phyloP scores from a whole-genome alignment of 2,113 vertebrate genomes.

The Columbina picui region DNA sequence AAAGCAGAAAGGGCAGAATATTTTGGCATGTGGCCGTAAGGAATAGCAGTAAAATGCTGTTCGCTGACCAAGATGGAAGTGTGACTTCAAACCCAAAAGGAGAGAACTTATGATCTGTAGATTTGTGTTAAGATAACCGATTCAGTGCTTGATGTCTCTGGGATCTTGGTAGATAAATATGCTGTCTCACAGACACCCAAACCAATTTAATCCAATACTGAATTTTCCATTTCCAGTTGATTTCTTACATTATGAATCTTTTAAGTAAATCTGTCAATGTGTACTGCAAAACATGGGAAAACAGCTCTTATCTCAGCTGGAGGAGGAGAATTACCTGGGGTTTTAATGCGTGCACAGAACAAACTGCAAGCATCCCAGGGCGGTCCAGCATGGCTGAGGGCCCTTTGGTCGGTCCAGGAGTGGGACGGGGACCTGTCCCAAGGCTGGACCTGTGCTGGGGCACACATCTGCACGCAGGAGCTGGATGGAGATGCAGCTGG shows the following conservation, averaged over 20 bases:
- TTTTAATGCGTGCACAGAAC: not conserved
- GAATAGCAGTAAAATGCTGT: not conserved
- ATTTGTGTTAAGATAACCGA: not conserved
- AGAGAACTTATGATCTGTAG: not conserved
- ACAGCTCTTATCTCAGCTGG: not conserved
- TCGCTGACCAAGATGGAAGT: not conserved
- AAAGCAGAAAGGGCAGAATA: not conserved
- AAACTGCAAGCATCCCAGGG: not conserved
- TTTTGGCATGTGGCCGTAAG: not conserved
- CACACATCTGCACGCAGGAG: not conserved
- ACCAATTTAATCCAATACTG: not conserved
- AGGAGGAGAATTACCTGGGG: not conserved
- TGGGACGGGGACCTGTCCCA: not conserved
- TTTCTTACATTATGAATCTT: conserved; percentile 19
- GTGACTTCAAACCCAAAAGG: not conserved
- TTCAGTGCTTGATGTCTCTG: not conserved
- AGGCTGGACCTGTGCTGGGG: not conserved
- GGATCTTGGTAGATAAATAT: not conserved
- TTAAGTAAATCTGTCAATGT: not conserved
- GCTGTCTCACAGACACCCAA: not conserved
- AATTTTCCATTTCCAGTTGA: not conserved
- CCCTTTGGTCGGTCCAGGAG: not conserved
- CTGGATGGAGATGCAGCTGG: not conserved
- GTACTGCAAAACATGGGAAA: not conserved
- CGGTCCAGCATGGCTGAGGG: not conserved